Conservation (phyloP, 2,888 invertebrate species). For the Frankliniella fusca region DNA sequence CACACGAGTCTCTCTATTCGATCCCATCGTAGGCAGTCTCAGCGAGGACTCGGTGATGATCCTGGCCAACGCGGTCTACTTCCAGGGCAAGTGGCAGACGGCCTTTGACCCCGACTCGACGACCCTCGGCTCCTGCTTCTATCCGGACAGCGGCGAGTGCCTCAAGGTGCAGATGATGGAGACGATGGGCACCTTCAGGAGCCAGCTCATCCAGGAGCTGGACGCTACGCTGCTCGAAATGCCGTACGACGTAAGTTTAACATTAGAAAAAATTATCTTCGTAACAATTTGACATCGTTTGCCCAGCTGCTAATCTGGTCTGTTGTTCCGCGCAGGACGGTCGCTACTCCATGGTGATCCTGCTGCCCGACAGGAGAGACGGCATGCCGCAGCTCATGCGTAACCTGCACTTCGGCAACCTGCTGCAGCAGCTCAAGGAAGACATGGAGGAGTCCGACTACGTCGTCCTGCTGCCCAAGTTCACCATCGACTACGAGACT, state of each 20-base stretch:
- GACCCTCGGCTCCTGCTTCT: neutral
- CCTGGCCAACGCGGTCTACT: constrained; percentile 2
- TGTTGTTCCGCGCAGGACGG: constrained; percentile 49
- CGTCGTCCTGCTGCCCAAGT: constrained; percentile 56
- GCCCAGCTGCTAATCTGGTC: neutral
- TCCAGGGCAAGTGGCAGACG: constrained; percentile 7
- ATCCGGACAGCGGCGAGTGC: neutral
- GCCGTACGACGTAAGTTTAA: neutral
- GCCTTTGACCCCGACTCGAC: neutral
- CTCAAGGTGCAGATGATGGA: neutral
- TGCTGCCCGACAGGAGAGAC: constrained; percentile 56
- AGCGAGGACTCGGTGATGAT: neutral
- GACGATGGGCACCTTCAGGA: neutral
- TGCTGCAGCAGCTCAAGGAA: constrained; percentile 50
- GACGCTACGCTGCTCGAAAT: constrained; percentile 8
- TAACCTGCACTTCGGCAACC: constrained; percentile 51
- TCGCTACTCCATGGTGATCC: constrained; percentile 55
- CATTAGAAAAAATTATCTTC: neutral
- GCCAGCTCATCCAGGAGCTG: neutral
- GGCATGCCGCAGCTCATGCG: constrained; percentile 55
- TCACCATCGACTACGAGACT: constrained; percentile 61
- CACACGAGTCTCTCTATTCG: neutral
- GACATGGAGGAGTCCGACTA: constrained; percentile 50
- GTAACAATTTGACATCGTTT: too few species aligned
- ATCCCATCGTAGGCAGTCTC: neutral